A percentile compares a stretch with the other conserved stretches of the same genome.
Conservation (phyloP, 1,140 invertebrate species). For the Drosophila oshimai region DNA sequence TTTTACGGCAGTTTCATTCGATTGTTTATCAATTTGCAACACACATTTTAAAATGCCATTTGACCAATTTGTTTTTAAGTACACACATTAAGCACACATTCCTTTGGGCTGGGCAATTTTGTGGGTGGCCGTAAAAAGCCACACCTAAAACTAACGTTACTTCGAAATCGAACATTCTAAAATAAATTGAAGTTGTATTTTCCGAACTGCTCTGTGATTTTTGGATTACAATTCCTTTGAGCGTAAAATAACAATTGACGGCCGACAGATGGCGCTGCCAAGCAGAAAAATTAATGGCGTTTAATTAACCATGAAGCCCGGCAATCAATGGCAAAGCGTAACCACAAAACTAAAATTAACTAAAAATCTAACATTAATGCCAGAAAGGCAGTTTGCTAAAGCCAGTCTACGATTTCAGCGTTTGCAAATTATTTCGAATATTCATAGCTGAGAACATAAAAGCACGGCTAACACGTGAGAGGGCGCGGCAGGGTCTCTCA, state of each 20-base stretch:
- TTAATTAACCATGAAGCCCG: conserved; percentile 66
- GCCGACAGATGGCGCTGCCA: conserved; percentile 24
- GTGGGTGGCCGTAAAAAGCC: conserved; percentile 22
- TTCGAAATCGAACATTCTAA: conserved; percentile 23
- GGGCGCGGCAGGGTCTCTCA: conserved; percentile 53
- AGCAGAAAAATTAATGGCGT: too few species aligned
- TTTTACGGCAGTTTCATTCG: conserved; percentile 6
- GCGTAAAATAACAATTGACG: conserved; percentile 12
- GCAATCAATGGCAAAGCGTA: conserved; percentile 57
- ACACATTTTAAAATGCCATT: conserved; percentile 40
- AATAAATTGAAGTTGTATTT: background rate
- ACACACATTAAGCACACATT: conserved; percentile 32
- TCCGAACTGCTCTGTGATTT: background rate
- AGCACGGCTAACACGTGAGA: conserved; percentile 48
- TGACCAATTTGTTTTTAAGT: conserved; percentile 33
- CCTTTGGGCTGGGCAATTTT: conserved; percentile 6
- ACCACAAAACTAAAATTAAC: conserved; percentile 59
- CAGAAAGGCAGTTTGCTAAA: conserved; percentile 9
- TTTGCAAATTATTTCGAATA: conserved; percentile 48
- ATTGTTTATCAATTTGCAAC: conserved; percentile 39
- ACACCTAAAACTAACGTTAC: conserved; percentile 27
- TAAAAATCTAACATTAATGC: conserved; percentile 54
- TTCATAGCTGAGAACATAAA: conserved; percentile 31
- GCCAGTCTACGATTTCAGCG: conserved; percentile 35
- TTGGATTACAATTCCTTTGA: background rate